phyloP scores from a whole-genome alignment of 2,888 invertebrate genomes.

The Scaptomyza cyrtandrae region DNA sequence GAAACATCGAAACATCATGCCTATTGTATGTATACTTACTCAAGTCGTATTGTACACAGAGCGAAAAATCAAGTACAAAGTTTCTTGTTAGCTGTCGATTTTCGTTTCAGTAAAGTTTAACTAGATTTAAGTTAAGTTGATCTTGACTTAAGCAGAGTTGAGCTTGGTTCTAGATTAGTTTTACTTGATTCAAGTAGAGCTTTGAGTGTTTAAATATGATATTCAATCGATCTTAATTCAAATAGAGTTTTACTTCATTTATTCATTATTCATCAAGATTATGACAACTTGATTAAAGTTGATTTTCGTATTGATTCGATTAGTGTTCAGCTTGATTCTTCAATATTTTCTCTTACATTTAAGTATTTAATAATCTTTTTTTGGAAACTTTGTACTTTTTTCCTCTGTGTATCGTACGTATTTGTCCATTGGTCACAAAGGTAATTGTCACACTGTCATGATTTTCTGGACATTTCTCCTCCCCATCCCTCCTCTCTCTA shows the following conservation, averaged over 20 bases:
- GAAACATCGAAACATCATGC: too few species aligned
- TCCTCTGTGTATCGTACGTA: neutral
- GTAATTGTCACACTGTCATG: conserved; percentile 1
- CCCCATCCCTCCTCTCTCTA: neutral
- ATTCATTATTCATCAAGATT: neutral
- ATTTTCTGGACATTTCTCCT: neutral
- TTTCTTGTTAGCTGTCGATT: too few species aligned
- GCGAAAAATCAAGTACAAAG: too few species aligned
- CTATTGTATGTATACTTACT: too few species aligned
- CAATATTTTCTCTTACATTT: neutral
- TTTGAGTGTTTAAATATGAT: too few species aligned
- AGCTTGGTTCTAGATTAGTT: neutral
- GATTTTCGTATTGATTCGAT: neutral
- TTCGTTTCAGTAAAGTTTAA: too few species aligned
- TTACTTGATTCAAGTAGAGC: neutral
- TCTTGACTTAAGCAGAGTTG: neutral
- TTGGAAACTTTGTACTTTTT: neutral
- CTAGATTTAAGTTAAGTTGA: too few species aligned
- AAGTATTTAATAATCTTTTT: neutral
- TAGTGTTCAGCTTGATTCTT: neutral
- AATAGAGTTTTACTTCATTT: neutral
- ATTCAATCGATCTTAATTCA: neutral
- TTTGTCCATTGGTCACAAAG: neutral
- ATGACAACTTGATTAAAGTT: neutral
- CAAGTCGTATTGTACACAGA: too few species aligned